phyloP scores from a whole-genome alignment of 2,888 invertebrate genomes.

The Drepana falcataria region DNA sequence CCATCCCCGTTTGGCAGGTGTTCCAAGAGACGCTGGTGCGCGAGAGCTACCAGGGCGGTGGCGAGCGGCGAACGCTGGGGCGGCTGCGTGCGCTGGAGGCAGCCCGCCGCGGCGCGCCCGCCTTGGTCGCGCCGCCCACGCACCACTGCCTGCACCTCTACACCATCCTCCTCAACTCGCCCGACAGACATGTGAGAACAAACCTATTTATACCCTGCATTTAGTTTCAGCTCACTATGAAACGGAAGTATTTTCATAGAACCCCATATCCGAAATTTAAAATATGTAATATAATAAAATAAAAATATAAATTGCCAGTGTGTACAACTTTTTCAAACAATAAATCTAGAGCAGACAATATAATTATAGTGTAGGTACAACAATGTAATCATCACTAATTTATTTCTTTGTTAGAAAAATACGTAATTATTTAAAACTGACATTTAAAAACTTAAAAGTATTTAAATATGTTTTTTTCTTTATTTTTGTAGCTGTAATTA shows the following conservation, averaged over 20 bases:
- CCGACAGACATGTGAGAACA: conserved; percentile 34
- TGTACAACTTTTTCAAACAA: no score
- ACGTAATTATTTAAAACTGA: no score
- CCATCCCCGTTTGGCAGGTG: conserved; percentile 26
- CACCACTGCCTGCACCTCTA: conserved; percentile 63
- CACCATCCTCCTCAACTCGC: conserved; percentile 30
- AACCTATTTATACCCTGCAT: no score
- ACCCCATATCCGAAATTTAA: no score
- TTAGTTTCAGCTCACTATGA: no score
- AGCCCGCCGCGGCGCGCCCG: conserved; percentile 33
- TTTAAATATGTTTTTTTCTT: not conserved
- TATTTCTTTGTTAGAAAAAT: no score
- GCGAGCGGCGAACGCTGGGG: conserved; percentile 16
- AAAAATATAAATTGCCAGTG: no score
- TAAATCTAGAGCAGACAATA: no score
- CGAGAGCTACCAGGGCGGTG: conserved; percentile 37
- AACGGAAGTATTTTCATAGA: no score
- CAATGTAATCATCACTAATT: no score
- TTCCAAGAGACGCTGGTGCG: conserved; percentile 57
- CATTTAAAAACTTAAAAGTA: not conserved
- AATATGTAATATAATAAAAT: no score
- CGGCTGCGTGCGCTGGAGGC: conserved; percentile 47
- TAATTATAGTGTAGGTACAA: no score
- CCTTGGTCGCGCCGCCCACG: conserved; percentile 47
- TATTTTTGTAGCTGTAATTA: not conserved